Conservation (phyloP, 2,113 vertebrate genomes). For the Ranitomeya variabilis region DNA sequence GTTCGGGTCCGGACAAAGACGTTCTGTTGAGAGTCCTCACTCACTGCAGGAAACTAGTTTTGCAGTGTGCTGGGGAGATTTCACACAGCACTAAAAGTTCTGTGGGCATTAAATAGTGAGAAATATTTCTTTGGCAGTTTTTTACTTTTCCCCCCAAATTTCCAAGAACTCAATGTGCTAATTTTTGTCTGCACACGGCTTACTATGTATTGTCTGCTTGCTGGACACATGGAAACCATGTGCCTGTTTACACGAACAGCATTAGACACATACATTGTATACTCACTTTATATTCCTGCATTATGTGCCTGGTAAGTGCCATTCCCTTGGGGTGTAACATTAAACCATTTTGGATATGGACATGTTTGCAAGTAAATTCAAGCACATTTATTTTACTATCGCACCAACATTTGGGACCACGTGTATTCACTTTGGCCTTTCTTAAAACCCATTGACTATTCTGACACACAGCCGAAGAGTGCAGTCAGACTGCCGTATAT, state of each 20-base stretch:
- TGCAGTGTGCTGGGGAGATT: slow-evolving; percentile 6
- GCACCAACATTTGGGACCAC: not conserved
- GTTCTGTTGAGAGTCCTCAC: slow-evolving; percentile 41
- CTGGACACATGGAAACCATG: slow-evolving; percentile 39
- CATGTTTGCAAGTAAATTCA: not conserved
- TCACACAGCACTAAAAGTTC: slow-evolving; percentile 6
- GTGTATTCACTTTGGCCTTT: not conserved
- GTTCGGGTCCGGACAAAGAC: slow-evolving; percentile 29
- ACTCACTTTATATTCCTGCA: not conserved
- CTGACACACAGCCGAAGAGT: not conserved
- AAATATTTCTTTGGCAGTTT: slow-evolving; percentile 30
- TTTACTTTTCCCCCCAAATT: not conserved
- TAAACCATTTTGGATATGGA: not conserved
- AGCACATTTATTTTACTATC: not conserved
- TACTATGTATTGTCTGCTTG: not conserved
- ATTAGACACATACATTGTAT: not conserved
- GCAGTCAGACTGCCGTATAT: no score
- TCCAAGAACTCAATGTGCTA: slow-evolving; percentile 18
- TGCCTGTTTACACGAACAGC: not conserved
- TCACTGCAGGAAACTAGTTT: slow-evolving; percentile 18
- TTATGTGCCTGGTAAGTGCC: not conserved
- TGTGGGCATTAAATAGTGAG: slow-evolving; percentile 16
- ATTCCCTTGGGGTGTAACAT: not conserved
- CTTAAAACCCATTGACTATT: not conserved
- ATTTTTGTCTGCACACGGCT: slow-evolving; percentile 14